A percentile compares a stretch with the other conserved stretches of the same genome.
Conservation (phyloP, 2,797 vertebrate species). For the Alosa sapidissima region DNA sequence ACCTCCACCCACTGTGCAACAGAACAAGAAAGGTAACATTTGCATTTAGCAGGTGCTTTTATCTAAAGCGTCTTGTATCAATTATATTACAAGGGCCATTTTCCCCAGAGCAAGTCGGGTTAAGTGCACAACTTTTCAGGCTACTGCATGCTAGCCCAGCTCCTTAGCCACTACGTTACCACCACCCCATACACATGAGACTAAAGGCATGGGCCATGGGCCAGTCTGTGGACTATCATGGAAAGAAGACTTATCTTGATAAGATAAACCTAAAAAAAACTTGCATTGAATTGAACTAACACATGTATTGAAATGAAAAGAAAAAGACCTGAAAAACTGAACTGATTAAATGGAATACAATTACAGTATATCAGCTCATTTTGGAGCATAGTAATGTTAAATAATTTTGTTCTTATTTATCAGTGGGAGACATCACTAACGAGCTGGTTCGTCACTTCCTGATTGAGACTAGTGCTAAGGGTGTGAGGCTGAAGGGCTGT, state of each 20-base stretch:
- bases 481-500: constrained; percentile 96
- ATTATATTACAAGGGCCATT: no score
- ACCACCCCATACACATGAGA: no score
- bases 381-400: background rate
- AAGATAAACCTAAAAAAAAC: background rate
- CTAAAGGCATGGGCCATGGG: constrained; percentile 1
- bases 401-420: background rate
- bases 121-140: no score
- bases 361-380: background rate
- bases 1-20: constrained; percentile 88
- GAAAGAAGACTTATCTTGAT: background rate
- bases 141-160: no score
- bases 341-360: background rate
- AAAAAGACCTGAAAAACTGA: background rate
- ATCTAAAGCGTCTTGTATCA: no score
- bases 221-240: no score
- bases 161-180: no score
- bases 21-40: constrained; percentile 87
- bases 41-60: no score
- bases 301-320: background rate
- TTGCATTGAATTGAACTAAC: background rate
- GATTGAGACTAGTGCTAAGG: constrained; percentile 92
- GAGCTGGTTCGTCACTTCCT: constrained; percentile 97
- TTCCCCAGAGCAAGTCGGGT: no score
- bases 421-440: constrained; percentile 82